Percentiles rank a stretch among this genome's conserved stretches.
phyloP scores from a whole-genome alignment of 2,888 invertebrate genomes.

The Cryptocephalus moraei region DNA sequence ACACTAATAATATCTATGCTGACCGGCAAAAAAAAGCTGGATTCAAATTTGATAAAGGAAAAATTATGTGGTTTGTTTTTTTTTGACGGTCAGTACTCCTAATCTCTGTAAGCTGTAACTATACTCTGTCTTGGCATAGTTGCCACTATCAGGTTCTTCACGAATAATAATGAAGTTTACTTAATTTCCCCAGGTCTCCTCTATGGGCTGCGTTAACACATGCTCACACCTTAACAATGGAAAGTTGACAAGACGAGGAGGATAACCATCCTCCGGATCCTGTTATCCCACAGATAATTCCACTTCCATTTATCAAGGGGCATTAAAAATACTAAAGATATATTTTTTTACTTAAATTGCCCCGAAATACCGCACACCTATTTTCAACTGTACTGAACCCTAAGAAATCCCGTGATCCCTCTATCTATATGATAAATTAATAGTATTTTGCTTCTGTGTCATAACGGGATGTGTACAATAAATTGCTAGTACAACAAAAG shows the following conservation, averaged over 20 bases:
- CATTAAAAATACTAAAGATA: slow-evolving; percentile 12
- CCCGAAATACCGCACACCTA: too few species aligned
- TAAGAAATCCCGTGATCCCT: too few species aligned
- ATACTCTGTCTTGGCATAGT: neutral
- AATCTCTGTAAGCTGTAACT: neutral
- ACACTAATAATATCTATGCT: too few species aligned
- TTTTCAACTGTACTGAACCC: too few species aligned
- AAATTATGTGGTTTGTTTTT: too few species aligned
- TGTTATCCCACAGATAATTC: slow-evolving; percentile 32
- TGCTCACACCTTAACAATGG: slow-evolving; percentile 46
- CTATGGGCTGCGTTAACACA: slow-evolving; percentile 74
- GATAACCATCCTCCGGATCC: slow-evolving; percentile 24
- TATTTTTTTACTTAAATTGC: slow-evolving; percentile 6
- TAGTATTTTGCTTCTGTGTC: too few species aligned
- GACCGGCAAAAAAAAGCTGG: too few species aligned
- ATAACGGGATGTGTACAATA: too few species aligned
- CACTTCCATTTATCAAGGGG: slow-evolving; percentile 30
- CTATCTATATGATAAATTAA: too few species aligned
- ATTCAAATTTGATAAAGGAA: too few species aligned
- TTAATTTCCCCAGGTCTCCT: slow-evolving; percentile 50
- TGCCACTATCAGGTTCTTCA: neutral
- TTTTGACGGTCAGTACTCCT: neutral
- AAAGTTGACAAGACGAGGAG: slow-evolving; percentile 32
- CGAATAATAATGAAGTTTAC: neutral
- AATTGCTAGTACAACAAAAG: too few species aligned